phyloP scores from a whole-genome alignment of 2,113 vertebrate genomes.

The Bubalus kerabau region DNA sequence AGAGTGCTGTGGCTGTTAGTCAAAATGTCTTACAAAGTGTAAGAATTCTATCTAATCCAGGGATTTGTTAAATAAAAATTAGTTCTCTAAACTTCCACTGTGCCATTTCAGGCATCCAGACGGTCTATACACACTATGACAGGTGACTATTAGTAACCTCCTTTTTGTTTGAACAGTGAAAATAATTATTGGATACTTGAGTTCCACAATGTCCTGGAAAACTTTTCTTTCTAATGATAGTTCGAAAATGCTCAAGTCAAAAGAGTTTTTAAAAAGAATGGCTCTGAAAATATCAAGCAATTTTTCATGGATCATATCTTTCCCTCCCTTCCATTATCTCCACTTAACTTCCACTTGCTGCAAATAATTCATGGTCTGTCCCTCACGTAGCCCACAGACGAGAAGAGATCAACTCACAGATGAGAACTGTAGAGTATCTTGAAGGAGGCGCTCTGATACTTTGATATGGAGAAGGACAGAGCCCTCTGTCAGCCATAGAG shows the following conservation, averaged over 20 bases:
- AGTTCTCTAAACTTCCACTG: background rate
- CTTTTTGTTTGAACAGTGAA: background rate
- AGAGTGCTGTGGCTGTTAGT: background rate
- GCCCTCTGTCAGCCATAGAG: background rate
- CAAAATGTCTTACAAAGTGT: background rate
- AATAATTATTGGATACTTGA: background rate
- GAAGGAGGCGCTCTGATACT: background rate
- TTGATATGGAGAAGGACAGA: background rate
- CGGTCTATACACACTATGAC: background rate
- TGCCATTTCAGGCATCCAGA: background rate
- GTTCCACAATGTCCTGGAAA: background rate
- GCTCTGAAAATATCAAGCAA: background rate
- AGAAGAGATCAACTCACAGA: background rate
- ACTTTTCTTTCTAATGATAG: background rate
- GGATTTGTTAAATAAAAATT: background rate
- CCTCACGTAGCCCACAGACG: too few species aligned
- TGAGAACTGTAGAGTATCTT: background rate
- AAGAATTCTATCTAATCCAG: background rate
- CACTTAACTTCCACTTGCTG: background rate
- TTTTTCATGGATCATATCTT: background rate
- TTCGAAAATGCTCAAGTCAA: background rate
- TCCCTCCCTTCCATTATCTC: background rate
- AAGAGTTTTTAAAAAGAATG: background rate
- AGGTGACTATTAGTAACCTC: background rate
- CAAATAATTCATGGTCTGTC: background rate